Percentiles rank a stretch among this genome's conserved stretches.
These are phyloP conservation scores for Cyprinus carpio DNA, from an alignment of 2,113 vertebrate species.

Conservation along the genomic window DNA sequence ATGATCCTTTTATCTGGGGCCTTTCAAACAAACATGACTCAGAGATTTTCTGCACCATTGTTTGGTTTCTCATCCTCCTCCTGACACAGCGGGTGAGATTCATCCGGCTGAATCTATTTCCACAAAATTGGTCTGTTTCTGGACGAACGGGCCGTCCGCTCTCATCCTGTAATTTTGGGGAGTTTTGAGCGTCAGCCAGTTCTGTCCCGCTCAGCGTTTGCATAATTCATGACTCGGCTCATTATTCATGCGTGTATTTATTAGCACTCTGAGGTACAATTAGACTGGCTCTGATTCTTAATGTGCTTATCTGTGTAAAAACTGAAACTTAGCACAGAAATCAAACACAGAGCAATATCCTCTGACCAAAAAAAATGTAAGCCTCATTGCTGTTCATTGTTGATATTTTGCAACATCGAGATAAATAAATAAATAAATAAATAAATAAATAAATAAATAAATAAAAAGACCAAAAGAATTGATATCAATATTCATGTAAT, in stretches of 20 bases:
- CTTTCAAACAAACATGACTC: background rate
- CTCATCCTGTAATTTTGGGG: constrained; percentile 67
- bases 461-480: no score
- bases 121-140: constrained; percentile 19
- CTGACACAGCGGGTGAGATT: background rate
- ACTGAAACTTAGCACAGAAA: background rate
- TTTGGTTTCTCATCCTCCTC: background rate
- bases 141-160: constrained; percentile 40
- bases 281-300: constrained; percentile 76
- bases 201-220: constrained; percentile 71
- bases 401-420: background rate
- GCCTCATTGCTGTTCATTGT: background rate
- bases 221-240: constrained; percentile 71
- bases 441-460: no score
- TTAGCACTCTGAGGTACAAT: constrained; percentile 79
- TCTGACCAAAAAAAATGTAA: background rate
- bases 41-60: background rate
- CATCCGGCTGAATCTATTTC: background rate
- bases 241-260: constrained; percentile 79
- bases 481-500: no score
- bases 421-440: no score
- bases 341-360: background rate
- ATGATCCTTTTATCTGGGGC: background rate
- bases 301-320: constrained; percentile 65
- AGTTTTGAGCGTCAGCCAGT: constrained; percentile 70